A percentile compares a stretch with the other conserved stretches of the same genome.
These are phyloP conservation scores for Nomada lathburiana DNA, from an alignment of 2,888 invertebrate genomes.

Conservation along the genomic window DNA sequence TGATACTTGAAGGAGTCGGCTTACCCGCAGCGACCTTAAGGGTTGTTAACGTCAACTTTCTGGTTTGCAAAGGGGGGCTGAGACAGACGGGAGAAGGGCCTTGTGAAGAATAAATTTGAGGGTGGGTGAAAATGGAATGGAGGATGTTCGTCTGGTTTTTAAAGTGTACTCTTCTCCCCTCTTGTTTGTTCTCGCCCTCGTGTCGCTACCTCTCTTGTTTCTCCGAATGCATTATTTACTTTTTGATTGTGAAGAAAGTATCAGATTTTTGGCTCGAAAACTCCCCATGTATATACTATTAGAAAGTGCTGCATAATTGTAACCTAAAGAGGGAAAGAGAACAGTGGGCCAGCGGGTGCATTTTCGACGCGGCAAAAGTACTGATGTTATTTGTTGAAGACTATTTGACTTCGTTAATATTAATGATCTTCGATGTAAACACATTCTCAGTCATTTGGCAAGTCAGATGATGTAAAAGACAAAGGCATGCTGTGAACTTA, in stretches of 20 bases:
- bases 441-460: too few species aligned
- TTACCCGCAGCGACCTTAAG: constrained; percentile 56
- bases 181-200: constrained; percentile 35
- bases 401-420: too few species aligned
- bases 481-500: too few species aligned
- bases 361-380: too few species aligned
- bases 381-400: too few species aligned
- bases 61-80: constrained; percentile 32
- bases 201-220: not conserved
- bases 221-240: constrained; percentile 17
- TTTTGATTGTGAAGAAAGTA: not conserved
- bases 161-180: constrained; percentile 46
- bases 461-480: too few species aligned
- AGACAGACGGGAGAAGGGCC: constrained; percentile 44
- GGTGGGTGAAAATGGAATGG: constrained; percentile 55
- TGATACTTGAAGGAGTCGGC: constrained; percentile 52
- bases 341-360: too few species aligned
- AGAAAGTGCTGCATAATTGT: not conserved
- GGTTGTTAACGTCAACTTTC: constrained; percentile 65
- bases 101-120: constrained; percentile 59
- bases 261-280: not conserved
- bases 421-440: too few species aligned
- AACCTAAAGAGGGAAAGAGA: not conserved
- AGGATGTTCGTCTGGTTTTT: constrained; percentile 65
- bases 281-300: not conserved